Conservation (phyloP, 2,797 vertebrate species). For the Hipposideros larvatus region DNA sequence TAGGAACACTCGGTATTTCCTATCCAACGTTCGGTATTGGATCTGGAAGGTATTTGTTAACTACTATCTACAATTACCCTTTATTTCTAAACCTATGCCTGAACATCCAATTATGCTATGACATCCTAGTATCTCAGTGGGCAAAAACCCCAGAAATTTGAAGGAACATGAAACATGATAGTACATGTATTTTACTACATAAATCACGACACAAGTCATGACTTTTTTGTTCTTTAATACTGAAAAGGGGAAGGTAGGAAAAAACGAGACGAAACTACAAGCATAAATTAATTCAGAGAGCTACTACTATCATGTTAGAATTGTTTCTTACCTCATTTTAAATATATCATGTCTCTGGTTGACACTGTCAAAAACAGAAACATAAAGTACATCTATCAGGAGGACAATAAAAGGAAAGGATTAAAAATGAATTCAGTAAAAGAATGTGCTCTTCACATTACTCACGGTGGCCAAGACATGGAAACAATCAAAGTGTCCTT, state of each 20-base stretch:
- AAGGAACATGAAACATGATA: conserved; percentile 1
- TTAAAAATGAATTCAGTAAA: conserved; percentile 49
- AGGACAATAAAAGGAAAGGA: conserved; percentile 60
- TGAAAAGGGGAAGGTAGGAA: conserved; percentile 18
- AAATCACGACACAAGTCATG: not conserved
- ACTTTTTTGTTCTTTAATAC: not conserved
- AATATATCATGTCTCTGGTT: not conserved
- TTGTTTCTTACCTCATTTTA: conserved; percentile 42
- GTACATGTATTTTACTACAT: conserved; percentile 10
- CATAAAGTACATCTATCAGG: conserved; percentile 37
- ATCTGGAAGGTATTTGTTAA: conserved; percentile 3
- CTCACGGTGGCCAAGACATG: no score
- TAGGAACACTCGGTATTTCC: not conserved
- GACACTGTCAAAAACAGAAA: conserved; percentile 57
- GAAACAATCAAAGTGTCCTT: no score
- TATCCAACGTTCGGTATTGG: not conserved
- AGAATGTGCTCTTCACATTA: conserved; percentile 8
- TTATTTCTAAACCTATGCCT: conserved; percentile 18
- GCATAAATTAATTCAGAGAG: conserved; percentile 55
- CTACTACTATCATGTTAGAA: not conserved
- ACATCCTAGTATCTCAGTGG: not conserved
- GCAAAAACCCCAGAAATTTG: not conserved
- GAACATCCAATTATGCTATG: conserved; percentile 11
- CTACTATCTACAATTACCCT: not conserved
- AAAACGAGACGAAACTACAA: not conserved